phyloP scores from a whole-genome alignment of 2,888 invertebrate genomes.

The Apodemia hepburni region DNA sequence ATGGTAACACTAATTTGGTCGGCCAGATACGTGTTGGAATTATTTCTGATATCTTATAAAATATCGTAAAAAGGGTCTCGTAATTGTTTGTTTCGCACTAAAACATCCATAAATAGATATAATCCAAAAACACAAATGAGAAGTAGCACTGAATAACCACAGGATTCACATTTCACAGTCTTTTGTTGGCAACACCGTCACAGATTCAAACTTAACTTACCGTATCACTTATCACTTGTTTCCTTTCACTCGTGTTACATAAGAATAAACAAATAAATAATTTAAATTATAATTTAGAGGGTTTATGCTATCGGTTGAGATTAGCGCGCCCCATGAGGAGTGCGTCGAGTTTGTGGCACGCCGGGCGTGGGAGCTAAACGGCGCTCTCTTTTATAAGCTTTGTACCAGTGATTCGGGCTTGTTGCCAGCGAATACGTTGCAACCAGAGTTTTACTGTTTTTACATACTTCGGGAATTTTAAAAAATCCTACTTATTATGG shows the following conservation, averaged over 20 bases:
- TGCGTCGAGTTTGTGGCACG: conserved; percentile 67
- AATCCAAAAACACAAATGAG: conserved; percentile 39
- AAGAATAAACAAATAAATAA: conserved; percentile 38
- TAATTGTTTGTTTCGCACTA: conserved; percentile 33
- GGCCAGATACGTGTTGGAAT: conserved; percentile 12
- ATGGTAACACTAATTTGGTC: background rate
- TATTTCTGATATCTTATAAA: background rate
- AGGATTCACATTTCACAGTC: conserved; percentile 63
- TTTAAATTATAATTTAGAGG: conserved; percentile 41
- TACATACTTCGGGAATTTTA: conserved; percentile 17
- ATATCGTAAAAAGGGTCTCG: background rate
- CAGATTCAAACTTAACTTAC: conserved; percentile 61
- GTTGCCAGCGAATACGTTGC: conserved; percentile 51
- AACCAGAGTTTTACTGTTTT: conserved; percentile 34
- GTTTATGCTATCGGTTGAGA: conserved; percentile 66
- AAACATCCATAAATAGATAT: conserved; percentile 45
- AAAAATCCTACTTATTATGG: too few relatives aligned
- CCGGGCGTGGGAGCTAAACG: conserved; percentile 67
- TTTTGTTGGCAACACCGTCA: conserved; percentile 56
- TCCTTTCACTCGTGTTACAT: conserved; percentile 57
- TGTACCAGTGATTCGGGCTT: conserved; percentile 61
- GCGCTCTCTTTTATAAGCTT: conserved; percentile 75
- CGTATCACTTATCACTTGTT: conserved; percentile 78
- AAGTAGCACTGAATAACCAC: conserved; percentile 66
- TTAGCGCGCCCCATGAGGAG: conserved; percentile 78